phyloP scores from a whole-genome alignment of 2,113 vertebrate species.

The Albula goreensis region DNA sequence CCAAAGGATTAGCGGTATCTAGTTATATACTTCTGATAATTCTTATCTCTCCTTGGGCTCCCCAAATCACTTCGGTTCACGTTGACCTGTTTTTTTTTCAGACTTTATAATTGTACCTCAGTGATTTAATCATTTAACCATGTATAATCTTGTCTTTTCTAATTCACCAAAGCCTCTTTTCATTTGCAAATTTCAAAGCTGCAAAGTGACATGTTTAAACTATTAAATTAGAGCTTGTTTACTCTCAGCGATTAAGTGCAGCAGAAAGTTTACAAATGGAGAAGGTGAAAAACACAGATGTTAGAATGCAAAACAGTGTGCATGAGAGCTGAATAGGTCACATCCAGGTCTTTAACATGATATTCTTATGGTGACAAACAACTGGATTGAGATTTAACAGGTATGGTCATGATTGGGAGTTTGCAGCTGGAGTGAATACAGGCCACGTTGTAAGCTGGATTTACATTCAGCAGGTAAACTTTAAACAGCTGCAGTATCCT shows the following conservation, averaged over 20 bases:
- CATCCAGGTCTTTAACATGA: conserved; percentile 1
- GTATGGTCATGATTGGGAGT: conserved; percentile 23
- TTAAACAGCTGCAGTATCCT: conserved; percentile 41
- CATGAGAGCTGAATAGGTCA: conserved; percentile 32
- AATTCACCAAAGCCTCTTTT: conserved; percentile 48
- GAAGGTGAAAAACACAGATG: conserved; percentile 38
- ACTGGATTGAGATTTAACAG: conserved; percentile 36
- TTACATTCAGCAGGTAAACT: conserved; percentile 47
- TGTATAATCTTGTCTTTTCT: conserved; percentile 54
- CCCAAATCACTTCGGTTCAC: conserved; percentile 59
- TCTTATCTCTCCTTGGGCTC: conserved; percentile 58
- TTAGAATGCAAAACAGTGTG: conserved; percentile 16
- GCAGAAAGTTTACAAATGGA: conserved; percentile 37
- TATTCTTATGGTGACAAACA: conserved; percentile 7
- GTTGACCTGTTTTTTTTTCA: conserved; percentile 61
- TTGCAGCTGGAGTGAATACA: background rate
- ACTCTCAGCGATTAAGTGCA: background rate
- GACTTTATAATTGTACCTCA: conserved; percentile 48
- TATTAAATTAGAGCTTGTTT: conserved; percentile 15
- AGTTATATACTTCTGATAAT: conserved; percentile 62
- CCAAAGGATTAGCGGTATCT: conserved; percentile 66
- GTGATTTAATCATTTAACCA: conserved; percentile 60
- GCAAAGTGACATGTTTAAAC: conserved; percentile 21
- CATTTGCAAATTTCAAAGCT: conserved; percentile 24
- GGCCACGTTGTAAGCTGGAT: conserved; percentile 4